These are phyloP conservation scores for Aurelia sp. DNA, from an alignment of 30 jellyfish, hydroid and myxozoan genomes.

Conservation along the genomic window DNA sequence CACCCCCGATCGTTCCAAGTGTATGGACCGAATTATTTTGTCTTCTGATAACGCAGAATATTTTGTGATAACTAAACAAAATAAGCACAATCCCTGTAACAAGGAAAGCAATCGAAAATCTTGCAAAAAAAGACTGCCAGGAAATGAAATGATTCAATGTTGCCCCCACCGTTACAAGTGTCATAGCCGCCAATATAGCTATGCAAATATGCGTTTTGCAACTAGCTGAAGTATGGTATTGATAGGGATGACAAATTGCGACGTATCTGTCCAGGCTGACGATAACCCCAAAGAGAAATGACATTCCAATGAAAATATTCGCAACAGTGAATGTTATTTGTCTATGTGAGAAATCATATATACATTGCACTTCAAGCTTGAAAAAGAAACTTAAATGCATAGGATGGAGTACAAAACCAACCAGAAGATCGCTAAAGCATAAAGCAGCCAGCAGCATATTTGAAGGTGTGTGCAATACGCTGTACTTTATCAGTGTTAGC, in stretches of 20 bases:
- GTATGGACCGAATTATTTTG: background rate
- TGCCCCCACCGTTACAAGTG: background rate
- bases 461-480: constrained; percentile 1
- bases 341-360: background rate
- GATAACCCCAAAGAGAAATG: background rate
- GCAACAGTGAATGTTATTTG: background rate
- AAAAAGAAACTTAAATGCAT: background rate
- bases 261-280: constrained; percentile 10
- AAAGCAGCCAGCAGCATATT: background rate
- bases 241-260: constrained; percentile 4
- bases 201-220: background rate
- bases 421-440: background rate
- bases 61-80: background rate
- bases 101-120: background rate
- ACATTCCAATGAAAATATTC: background rate
- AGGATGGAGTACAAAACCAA: background rate
- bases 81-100: background rate
- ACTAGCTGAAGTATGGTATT: constrained; percentile 1
- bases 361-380: background rate
- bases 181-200: background rate
- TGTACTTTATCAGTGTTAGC: background rate
- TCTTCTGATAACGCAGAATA: background rate
- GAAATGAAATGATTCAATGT: background rate
- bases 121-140: background rate
- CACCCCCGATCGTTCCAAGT: background rate